A percentile compares a stretch with the other conserved stretches of the same genome.
Conservation (phyloP, 2,888 invertebrate species). For the Plutella xylostella region DNA sequence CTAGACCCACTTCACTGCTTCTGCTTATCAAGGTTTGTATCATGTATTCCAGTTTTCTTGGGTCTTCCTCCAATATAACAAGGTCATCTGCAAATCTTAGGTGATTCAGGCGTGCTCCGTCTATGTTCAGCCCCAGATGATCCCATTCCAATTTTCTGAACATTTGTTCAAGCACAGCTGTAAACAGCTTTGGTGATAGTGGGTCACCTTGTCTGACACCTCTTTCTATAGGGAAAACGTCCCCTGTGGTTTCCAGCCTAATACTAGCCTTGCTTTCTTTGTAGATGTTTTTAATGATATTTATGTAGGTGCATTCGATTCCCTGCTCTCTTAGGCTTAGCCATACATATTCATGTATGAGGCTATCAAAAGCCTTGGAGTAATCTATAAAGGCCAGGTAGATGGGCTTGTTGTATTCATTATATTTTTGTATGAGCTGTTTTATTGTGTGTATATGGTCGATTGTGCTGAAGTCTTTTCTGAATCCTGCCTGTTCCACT, state of each 20-base stretch:
- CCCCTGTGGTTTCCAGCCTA: no score
- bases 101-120: background rate
- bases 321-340: background rate
- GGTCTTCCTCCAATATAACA: background rate
- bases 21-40: background rate
- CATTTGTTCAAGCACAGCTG: background rate
- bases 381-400: background rate
- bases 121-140: background rate
- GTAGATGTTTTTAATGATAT: background rate
- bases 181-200: background rate
- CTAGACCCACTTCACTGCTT: background rate
- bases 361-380: conserved; percentile 1
- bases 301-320: background rate
- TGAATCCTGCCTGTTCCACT: conserved; percentile 19
- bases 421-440: conserved; percentile 13
- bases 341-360: background rate
- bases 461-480: conserved; percentile 15
- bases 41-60: no score
- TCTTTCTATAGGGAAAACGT: background rate
- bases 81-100: background rate
- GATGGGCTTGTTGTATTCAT: conserved; percentile 1
- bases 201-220: background rate
- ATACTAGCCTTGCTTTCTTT: background rate
- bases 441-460: conserved; percentile 17
- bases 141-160: background rate